phyloP scores from a whole-genome alignment of 2,888 invertebrate genomes.

The Portevinia maculata region DNA sequence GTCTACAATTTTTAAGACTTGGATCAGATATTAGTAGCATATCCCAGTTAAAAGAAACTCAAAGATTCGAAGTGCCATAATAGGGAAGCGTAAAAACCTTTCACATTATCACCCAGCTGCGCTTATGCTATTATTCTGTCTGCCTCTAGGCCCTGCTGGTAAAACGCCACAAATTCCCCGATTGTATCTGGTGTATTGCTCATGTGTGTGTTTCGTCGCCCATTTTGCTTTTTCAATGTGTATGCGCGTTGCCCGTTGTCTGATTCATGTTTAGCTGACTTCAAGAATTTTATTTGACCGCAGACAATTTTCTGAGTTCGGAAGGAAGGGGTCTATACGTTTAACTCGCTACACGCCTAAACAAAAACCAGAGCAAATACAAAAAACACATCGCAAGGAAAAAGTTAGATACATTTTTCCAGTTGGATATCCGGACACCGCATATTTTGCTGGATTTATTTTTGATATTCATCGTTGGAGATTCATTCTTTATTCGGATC shows the following conservation, averaged over 20 bases:
- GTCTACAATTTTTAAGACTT: too few relatives aligned
- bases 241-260: constrained; percentile 40
- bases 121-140: neutral
- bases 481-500: neutral
- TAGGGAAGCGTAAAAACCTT: constrained; percentile 9
- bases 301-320: constrained; percentile 72
- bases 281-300: constrained; percentile 68
- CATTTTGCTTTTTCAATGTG: constrained; percentile 51
- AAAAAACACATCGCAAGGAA: constrained; percentile 7
- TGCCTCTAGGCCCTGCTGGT: neutral
- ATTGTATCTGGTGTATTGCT: neutral
- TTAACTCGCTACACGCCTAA: constrained; percentile 55
- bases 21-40: too few relatives aligned
- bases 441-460: constrained; percentile 1
- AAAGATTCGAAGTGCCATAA: too few relatives aligned
- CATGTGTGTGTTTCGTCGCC: constrained; percentile 37
- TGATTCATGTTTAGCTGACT: constrained; percentile 69
- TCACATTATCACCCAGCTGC: too few relatives aligned
- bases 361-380: constrained; percentile 40
- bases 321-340: constrained; percentile 61
- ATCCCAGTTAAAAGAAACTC: too few relatives aligned
- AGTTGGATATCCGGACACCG: constrained; percentile 43
- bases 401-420: constrained; percentile 19
- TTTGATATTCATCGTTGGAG: constrained; percentile 8
- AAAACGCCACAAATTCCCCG: constrained; percentile 30